Conservation (phyloP, 2,888 invertebrate species). For the Rutpela maculata region DNA sequence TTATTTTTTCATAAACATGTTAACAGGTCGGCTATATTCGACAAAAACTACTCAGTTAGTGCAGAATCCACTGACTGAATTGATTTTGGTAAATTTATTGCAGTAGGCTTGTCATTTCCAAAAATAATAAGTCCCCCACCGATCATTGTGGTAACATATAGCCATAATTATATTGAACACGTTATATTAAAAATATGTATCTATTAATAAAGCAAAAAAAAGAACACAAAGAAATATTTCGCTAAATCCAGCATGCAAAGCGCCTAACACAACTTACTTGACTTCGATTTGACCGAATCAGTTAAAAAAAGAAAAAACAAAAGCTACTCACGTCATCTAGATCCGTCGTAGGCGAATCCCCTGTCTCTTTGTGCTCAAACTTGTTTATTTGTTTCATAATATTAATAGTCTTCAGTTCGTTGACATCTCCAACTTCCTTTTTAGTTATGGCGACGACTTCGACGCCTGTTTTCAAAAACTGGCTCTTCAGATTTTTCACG, state of each 20-base stretch:
- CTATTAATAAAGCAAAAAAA: background rate
- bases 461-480: slow-evolving; percentile 63
- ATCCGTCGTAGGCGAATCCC: slow-evolving; percentile 48
- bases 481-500: slow-evolving; percentile 65
- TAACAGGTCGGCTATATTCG: too few relatives aligned
- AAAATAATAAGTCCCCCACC: too few relatives aligned
- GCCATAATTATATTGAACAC: too few relatives aligned
- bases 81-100: too few relatives aligned
- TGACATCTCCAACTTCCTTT: slow-evolving; percentile 59
- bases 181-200: too few relatives aligned
- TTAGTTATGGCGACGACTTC: slow-evolving; percentile 61
- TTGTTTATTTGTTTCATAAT: slow-evolving; percentile 71
- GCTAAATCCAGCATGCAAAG: slow-evolving; percentile 23
- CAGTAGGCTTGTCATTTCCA: too few relatives aligned
- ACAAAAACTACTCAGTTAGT: too few relatives aligned
- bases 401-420: slow-evolving; percentile 66
- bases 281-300: background rate
- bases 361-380: slow-evolving; percentile 67
- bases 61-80: too few relatives aligned
- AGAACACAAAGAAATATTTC: background rate
- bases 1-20: too few relatives aligned
- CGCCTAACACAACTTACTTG: slow-evolving; percentile 45
- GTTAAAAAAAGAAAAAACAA: slow-evolving; percentile 7
- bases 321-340: slow-evolving; percentile 61
- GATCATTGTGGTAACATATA: too few relatives aligned